phyloP scores from a whole-genome alignment of 2,797 vertebrate species.

The Gymnodraco acuticeps region DNA sequence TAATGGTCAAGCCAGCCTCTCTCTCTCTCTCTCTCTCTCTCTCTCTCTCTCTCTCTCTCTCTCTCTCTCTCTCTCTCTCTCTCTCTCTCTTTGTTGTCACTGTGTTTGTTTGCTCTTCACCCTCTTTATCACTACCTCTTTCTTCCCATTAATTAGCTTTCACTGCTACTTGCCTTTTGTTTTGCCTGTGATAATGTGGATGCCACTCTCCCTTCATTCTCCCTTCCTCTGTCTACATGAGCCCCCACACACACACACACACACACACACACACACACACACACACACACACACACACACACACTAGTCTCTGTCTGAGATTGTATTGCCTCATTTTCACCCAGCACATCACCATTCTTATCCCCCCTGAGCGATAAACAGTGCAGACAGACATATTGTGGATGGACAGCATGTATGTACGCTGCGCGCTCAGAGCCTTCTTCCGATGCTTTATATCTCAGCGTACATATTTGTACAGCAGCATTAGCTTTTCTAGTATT shows the following conservation, averaged over 20 bases:
- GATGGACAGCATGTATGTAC: slow-evolving; percentile 12
- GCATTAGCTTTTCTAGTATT: slow-evolving; percentile 6
- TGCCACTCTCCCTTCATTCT: slow-evolving; percentile 7
- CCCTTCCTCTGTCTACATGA: background rate
- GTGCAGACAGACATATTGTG: slow-evolving; percentile 29
- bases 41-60: no score
- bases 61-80: no score
- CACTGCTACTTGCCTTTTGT: slow-evolving; percentile 23
- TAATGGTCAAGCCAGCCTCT: slow-evolving; percentile 26
- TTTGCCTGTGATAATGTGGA: slow-evolving; percentile 25
- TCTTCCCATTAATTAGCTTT: slow-evolving; percentile 7
- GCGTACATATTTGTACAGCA: slow-evolving; percentile 22
- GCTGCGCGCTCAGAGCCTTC: background rate
- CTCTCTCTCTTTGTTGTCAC: no score
- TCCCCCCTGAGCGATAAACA: slow-evolving; percentile 26
- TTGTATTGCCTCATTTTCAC: slow-evolving; percentile 40
- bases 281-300: background rate
- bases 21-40: no score
- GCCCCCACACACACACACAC: background rate
- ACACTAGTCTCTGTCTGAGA: background rate
- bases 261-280: background rate
- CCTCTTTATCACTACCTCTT: background rate
- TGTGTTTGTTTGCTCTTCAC: background rate
- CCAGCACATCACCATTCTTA: slow-evolving; percentile 26
- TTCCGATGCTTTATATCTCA: slow-evolving; percentile 18